Base-by-base conservation (phyloP, 2,888 invertebrate genomes). In the Lamproptera curius region DNA sequence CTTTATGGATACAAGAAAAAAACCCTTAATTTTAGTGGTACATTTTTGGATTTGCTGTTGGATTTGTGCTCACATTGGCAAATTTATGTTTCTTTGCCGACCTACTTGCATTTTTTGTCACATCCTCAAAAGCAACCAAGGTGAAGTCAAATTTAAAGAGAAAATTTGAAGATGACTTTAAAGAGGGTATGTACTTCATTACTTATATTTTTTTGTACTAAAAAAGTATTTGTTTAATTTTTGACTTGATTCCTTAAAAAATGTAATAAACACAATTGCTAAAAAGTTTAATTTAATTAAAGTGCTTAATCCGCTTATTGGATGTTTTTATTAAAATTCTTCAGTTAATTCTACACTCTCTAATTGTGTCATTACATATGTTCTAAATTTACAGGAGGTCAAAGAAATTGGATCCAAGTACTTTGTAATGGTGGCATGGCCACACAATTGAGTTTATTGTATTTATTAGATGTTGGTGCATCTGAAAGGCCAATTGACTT, bases 401-500 rank as follows among this genome's bases (percentile, higher is more conserved):
- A 95, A 72, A 90, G 97, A 52, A 95, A 93, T 71, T 97, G 97
- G 96, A 83, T 95, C 10, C 97, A 97, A 79, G 96, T 96, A 4
- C 73, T 97, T 0, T 96, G 96, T 70, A 97, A 97, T 82, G 94
- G 92, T 1, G 96, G 96, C n/a, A 93, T 96, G 91, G 95, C 95
- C 13, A 90, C 93, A 0, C 92, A 94, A 64, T 76, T 96, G 40
- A 93, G 93, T 0, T 65, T 96, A 26, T 76, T 96, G 15, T 96
- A 95, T 69, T 78, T 96, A 53, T 73, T 96, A 52, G 95, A 96
- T 75, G 90, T 93, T 46, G 95, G 95, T 0, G 92, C 93, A 56
- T 91, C 92, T 1, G 96, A 97, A 70, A 83, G 90, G 16, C 91
- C 94, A 1, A 91, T 97, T 36, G 93, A 97, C 74, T 96, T 97